Conservation (phyloP, 1,140 invertebrate genomes). For the Cepaea nemoralis region DNA sequence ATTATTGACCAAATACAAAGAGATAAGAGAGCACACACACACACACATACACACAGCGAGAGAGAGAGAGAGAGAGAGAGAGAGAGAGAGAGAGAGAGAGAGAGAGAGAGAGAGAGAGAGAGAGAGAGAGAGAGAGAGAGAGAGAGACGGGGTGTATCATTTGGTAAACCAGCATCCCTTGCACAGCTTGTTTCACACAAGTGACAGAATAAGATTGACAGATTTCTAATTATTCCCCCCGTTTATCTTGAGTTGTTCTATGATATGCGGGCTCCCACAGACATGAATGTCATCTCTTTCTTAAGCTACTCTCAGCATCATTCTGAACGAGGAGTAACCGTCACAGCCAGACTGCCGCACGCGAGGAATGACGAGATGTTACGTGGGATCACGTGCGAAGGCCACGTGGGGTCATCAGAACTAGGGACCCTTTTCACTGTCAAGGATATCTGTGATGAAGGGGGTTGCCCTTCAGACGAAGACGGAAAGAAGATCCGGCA, state of each 20-base stretch:
- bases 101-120: neutral
- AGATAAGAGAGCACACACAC: too few relatives aligned
- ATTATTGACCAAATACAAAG: too few relatives aligned
- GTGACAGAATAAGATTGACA: slow-evolving; percentile 21
- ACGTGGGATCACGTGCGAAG: slow-evolving; percentile 21
- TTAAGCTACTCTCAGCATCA: neutral
- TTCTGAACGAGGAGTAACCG: neutral
- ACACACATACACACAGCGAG: too few relatives aligned
- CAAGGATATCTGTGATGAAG: neutral
- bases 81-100: too few relatives aligned
- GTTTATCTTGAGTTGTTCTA: slow-evolving; percentile 1
- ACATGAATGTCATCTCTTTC: slow-evolving; percentile 29
- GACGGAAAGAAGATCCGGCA: neutral
- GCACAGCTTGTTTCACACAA: neutral
- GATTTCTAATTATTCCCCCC: slow-evolving; percentile 13
- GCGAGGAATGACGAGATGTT: slow-evolving; percentile 1
- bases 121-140: neutral
- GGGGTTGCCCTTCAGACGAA: slow-evolving; percentile 14
- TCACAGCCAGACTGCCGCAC: neutral
- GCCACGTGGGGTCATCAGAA: slow-evolving; percentile 12
- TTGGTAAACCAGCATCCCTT: neutral
- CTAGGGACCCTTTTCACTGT: neutral
- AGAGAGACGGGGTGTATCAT: neutral
- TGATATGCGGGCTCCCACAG: slow-evolving; percentile 10
- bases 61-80: too few relatives aligned